Evolutionary conservation across 2,113 vertebrate species (phyloP), one percentile per base, ranked within the genome.

Genomic region (Etheostoma spectabile): DNA sequence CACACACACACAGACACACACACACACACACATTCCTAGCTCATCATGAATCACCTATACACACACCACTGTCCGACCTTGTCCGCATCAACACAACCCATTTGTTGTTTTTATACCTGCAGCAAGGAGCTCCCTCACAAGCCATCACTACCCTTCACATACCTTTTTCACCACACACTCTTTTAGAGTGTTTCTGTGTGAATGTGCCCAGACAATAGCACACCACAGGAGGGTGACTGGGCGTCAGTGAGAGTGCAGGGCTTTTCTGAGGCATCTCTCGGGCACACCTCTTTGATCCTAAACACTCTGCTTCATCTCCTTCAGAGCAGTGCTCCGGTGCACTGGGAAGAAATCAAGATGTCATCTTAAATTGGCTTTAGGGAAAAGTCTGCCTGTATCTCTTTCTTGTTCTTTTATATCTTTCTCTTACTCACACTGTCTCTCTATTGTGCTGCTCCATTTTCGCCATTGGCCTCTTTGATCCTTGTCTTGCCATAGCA

Each of bases 291-390:
- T 94, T 95, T 95, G 93, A 94, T 94, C 92, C 91, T 88, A 93
- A 95, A 93, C 90, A 88, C 89, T 87, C 76, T 66, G 83, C 90
- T 93, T 94, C 90, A 92, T 93, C 91, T 93, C 78, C 82, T 88
- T 83, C 70, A 67, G 85, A 89, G 90, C 84, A 66, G 80, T 69
- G 60, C 89, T 80, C 71, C 61, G 45, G 73, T 86, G 66, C 85
- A 68, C 81, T 75, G 89, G 89, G 91, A 92, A 94, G 91, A 93
- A 94, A 94, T 94, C 92, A 94, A 94, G 94, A 95, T 91, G 92
- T 94, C 92, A 94, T 92, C 89, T 91, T 90, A 93, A 94, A 94
- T 93, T 91, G 92, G 92, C 87, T 93, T 92, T 84, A 91, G 89
- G 84, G 83, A 86, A 85, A 90, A 91, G 80, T 86, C 88, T 83